Conservation (phyloP, 2,888 invertebrate genomes). For the Mechanitis mazaeus region DNA sequence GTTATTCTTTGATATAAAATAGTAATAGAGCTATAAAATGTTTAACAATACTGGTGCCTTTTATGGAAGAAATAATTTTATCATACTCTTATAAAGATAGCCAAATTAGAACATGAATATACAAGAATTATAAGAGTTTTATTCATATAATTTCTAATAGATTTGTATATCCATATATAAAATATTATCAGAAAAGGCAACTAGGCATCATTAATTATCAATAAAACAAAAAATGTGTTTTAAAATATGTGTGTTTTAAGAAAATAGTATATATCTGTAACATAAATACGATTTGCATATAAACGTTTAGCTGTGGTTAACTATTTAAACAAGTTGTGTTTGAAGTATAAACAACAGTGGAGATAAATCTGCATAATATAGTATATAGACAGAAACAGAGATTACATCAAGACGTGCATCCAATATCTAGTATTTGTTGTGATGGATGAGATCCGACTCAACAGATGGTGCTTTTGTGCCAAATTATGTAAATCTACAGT, state of each 20-base stretch:
- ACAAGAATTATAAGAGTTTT: background rate
- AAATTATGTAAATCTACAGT: background rate
- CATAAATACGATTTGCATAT: too few relatives aligned
- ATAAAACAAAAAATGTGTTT: too few relatives aligned
- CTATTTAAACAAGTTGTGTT: background rate
- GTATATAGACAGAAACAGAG: background rate
- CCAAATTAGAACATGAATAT: background rate
- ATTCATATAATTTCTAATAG: too few relatives aligned
- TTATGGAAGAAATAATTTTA: background rate
- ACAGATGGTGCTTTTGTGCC: background rate
- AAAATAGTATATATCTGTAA: too few relatives aligned
- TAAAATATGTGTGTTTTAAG: too few relatives aligned
- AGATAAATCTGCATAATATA: background rate
- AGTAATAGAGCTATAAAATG: slow-evolving; percentile 14
- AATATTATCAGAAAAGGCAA: too few relatives aligned
- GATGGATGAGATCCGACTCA: slow-evolving; percentile 2
- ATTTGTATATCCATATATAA: too few relatives aligned
- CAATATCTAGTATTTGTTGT: slow-evolving; percentile 1
- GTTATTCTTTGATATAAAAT: slow-evolving; percentile 14
- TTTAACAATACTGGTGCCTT: slow-evolving; percentile 14
- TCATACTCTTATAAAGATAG: slow-evolving; percentile 5
- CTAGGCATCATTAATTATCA: too few relatives aligned
- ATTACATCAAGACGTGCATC: background rate
- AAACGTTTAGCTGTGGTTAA: background rate
- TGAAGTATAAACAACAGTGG: background rate